Evolutionary conservation across 2,888 invertebrate genomes (phyloP), one percentile per base, ranked within the genome.

Genomic region (Limnephilus marmoratus): DNA sequence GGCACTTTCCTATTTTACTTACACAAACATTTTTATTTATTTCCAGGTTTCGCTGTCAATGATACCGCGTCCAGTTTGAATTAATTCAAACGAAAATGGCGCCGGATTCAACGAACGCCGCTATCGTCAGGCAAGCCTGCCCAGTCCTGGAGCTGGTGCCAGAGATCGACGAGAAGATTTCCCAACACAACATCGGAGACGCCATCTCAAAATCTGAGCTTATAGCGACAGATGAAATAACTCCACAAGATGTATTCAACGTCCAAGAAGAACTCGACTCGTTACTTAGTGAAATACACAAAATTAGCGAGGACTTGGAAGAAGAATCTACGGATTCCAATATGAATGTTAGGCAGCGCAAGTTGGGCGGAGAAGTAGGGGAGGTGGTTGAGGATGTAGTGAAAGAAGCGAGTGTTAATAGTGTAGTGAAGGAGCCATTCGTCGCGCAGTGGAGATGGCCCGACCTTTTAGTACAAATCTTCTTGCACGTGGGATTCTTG

Each of bases 401-500:
- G 15, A 49, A 90, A 90, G 85, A 90, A 41, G 41, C 37, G 1
- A 81, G 41, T 37, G 81, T 80, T 80, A 89, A n/a, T 49, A 31
- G 29, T 68, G 7, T 68, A n/a, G 68, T 68, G 68, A 41, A 81
- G 29, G 90, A 90, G 85, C 90, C 90, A 68, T 90, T 90, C 29
- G 53, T 53, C 15, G 85, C 91, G 13, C 81, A 89, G 24, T 89
- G 98, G 92, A 96, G 97, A 94, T 98, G 98, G 98, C 97, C 97
- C 0, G 98, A 98, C 95, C 95, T 98, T 2, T 94, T 95, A 29
- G 98, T 96, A 34, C 98, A 98, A 95, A 94, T 97, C 93, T 97
- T 97, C 94, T 96, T 98, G 94, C 98, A 98, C 95, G 94, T 94
- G 92, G 98, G 98, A 68, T 97, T 97, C 93, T 94, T 98, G 81